These are phyloP conservation scores for Saguinus midas DNA, from an alignment of 2,113 vertebrate genomes.

Conservation along the genomic window DNA sequence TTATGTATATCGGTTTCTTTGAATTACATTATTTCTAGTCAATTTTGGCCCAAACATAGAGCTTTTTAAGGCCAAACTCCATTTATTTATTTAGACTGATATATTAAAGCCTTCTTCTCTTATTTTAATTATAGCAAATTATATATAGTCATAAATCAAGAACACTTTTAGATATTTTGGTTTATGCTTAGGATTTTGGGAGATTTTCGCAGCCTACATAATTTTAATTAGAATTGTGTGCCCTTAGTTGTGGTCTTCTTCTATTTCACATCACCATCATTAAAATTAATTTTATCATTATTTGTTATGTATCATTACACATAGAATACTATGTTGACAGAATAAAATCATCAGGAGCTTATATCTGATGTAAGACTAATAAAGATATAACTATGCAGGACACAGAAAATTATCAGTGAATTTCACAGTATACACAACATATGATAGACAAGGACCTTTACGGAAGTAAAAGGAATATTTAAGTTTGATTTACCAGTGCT, in stretches of 20 bases:
- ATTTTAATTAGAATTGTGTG: background rate
- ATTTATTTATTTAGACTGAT: background rate
- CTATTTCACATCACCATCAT: background rate
- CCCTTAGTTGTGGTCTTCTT: background rate
- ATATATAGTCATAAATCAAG: background rate
- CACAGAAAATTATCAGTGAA: background rate
- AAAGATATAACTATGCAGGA: background rate
- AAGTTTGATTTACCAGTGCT: background rate
- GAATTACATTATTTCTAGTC: background rate
- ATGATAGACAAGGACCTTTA: background rate
- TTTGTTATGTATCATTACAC: background rate
- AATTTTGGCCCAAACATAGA: background rate
- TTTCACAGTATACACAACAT: background rate
- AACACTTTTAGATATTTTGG: background rate
- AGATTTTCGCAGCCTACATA: background rate
- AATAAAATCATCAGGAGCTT: background rate
- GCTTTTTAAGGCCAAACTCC: background rate
- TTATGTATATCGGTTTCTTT: background rate
- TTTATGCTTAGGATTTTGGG: background rate
- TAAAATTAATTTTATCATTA: background rate
- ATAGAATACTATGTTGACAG: background rate
- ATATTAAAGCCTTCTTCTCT: background rate
- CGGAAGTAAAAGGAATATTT: background rate
- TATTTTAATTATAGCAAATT: background rate
- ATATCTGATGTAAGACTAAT: background rate